Percentiles rank a stretch among this genome's conserved stretches.
Evolutionary conservation across 2,113 vertebrate genomes (phyloP).

Genomic region (Eulemur macaco): DNA sequence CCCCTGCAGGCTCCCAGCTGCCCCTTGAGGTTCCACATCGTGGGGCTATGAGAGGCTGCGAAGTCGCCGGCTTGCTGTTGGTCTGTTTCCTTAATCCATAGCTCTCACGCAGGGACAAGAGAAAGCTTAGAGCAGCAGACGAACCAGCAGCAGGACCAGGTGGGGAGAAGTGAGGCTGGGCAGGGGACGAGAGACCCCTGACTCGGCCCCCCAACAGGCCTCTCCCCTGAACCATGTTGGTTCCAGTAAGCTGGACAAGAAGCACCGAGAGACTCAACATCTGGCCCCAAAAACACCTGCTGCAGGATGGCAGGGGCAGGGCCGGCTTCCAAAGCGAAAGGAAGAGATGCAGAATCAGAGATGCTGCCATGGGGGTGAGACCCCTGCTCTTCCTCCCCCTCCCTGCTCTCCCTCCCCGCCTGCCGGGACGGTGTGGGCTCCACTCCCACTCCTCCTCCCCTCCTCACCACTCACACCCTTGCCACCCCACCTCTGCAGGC

Average conservation of each 20-base stretch:
- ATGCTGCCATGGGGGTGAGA: accelerated
- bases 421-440: neutral
- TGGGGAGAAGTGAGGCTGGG: accelerated
- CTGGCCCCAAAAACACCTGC: neutral
- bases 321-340: neutral
- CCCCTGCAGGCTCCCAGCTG: neutral
- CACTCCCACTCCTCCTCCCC: neutral
- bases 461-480: too few species aligned
- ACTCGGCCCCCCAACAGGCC: neutral
- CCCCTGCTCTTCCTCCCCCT: neutral
- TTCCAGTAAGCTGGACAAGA: neutral
- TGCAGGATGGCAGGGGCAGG: neutral
- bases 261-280: accelerated
- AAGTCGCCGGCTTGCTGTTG: neutral
- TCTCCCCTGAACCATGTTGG: neutral
- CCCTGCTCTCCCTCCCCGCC: neutral
- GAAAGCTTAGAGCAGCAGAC: neutral
- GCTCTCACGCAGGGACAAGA: neutral
- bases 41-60: too few species aligned
- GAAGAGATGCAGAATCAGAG: neutral
- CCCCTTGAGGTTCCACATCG: neutral
- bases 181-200: neutral
- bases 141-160: neutral
- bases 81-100: neutral
- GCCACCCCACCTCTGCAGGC: neutral